These are phyloP conservation scores for Trissonchulus sp. DNA, from an alignment of 2,888 invertebrate species.

Conservation along the genomic window DNA sequence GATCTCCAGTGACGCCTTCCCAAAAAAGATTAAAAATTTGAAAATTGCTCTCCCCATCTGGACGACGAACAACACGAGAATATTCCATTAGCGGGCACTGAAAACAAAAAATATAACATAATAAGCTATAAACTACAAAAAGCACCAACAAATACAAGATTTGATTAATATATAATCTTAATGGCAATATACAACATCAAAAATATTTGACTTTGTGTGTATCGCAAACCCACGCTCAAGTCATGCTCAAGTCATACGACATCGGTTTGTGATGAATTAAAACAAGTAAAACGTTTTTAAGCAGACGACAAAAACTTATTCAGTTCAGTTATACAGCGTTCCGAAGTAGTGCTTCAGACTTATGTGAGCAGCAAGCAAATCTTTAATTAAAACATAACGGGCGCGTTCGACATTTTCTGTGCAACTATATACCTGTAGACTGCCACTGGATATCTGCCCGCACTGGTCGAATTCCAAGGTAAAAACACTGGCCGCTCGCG, in stretches of 20 bases:
- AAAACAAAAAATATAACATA: slow-evolving; percentile 32
- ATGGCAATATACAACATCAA: too few relatives aligned
- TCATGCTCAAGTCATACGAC: too few relatives aligned
- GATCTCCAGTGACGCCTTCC: slow-evolving; percentile 61
- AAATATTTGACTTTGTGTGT: too few relatives aligned
- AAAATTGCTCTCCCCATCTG: slow-evolving; percentile 66
- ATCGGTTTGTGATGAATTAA: background rate
- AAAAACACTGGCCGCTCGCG: slow-evolving; percentile 81
- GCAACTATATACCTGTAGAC: slow-evolving; percentile 24
- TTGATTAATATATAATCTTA: background rate
- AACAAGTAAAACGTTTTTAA: slow-evolving; percentile 25
- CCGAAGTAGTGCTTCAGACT: too few relatives aligned
- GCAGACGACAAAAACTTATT: background rate
- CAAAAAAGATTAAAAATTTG: slow-evolving; percentile 67
- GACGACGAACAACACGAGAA: slow-evolving; percentile 64
- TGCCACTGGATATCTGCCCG: slow-evolving; percentile 59
- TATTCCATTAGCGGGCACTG: slow-evolving; percentile 71
- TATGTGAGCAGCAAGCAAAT: too few relatives aligned
- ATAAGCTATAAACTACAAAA: too few relatives aligned
- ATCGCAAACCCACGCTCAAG: too few relatives aligned
- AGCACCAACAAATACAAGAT: background rate
- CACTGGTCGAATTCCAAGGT: slow-evolving; percentile 90
- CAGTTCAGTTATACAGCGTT: too few relatives aligned
- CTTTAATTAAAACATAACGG: too few relatives aligned
- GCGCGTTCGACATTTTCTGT: too few relatives aligned